Conservation (phyloP, 2,888 invertebrate genomes). For the Drosophila nr. perissopoda region DNA sequence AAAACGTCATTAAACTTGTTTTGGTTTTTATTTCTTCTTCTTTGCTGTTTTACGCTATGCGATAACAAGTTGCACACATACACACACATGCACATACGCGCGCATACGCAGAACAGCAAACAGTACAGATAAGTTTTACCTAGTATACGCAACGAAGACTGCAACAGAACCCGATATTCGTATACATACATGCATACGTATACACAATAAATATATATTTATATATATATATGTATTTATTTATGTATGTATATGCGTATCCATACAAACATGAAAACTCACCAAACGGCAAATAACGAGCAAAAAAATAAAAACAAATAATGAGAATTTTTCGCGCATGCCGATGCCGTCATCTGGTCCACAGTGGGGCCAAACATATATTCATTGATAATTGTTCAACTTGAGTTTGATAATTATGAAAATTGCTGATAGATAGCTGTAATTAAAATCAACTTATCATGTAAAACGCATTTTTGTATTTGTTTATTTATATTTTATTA, state of each 20-base stretch:
- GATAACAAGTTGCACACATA: conserved; percentile 77
- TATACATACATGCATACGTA: conserved; percentile 10
- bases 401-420: conserved; percentile 4
- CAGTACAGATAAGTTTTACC: conserved; percentile 69
- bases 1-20: conserved; percentile 83
- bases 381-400: conserved; percentile 42
- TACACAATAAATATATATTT: conserved; percentile 5
- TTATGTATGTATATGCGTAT: background rate
- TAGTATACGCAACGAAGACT: conserved; percentile 54
- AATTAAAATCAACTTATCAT: conserved; percentile 12
- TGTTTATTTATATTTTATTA: background rate
- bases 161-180: conserved; percentile 42
- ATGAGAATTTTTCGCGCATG: conserved; percentile 61
- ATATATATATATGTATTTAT: conserved; percentile 9
- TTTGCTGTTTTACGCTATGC: conserved; percentile 72
- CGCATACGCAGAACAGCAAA: conserved; percentile 59
- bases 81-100: conserved; percentile 17
- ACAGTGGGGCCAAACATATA: conserved; percentile 57
- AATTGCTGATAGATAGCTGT: conserved; percentile 28
- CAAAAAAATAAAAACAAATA: conserved; percentile 32
- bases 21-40: conserved; percentile 70
- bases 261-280: conserved; percentile 39
- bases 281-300: conserved; percentile 24
- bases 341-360: conserved; percentile 73
- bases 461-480: conserved; percentile 8